Evolutionary conservation across 2,113 vertebrate species (phyloP).

Genomic region (Scatophagus argus): DNA sequence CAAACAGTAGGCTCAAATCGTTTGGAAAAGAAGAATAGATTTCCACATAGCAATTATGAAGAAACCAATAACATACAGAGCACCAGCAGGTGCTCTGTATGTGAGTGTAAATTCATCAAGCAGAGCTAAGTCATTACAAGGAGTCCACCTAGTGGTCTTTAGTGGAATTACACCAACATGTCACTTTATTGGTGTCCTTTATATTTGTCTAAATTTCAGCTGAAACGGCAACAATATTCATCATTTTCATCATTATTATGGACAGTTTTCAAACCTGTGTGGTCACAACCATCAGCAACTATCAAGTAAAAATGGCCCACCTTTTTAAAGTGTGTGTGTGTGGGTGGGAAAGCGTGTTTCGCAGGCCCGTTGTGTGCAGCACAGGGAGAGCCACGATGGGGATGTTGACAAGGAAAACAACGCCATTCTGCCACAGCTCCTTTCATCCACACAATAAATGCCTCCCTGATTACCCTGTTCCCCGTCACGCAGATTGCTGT

Average conservation of each 20-base stretch:
- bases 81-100: conserved; percentile 10
- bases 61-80: conserved; percentile 19
- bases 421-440: conserved; percentile 47
- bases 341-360: not conserved
- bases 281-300: not conserved
- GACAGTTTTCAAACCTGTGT: not conserved
- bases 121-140: conserved; percentile 41
- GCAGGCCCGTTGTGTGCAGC: not conserved
- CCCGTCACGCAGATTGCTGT: conserved; percentile 33
- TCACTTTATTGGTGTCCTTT: not conserved
- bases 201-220: not conserved
- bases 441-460: conserved; percentile 53
- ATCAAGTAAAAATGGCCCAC: not conserved
- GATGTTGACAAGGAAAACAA: conserved; percentile 52
- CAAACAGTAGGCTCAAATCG: conserved; percentile 30
- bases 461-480: conserved; percentile 54
- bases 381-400: conserved; percentile 8
- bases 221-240: not conserved
- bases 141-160: conserved; percentile 73
- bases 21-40: conserved; percentile 12
- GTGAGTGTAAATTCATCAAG: conserved; percentile 9
- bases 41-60: conserved; percentile 36
- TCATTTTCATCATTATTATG: not conserved
- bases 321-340: not conserved
- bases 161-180: not conserved